These are phyloP conservation scores for Podiceps cristatus DNA, from an alignment of 2,113 vertebrate species.

Conservation along the genomic window DNA sequence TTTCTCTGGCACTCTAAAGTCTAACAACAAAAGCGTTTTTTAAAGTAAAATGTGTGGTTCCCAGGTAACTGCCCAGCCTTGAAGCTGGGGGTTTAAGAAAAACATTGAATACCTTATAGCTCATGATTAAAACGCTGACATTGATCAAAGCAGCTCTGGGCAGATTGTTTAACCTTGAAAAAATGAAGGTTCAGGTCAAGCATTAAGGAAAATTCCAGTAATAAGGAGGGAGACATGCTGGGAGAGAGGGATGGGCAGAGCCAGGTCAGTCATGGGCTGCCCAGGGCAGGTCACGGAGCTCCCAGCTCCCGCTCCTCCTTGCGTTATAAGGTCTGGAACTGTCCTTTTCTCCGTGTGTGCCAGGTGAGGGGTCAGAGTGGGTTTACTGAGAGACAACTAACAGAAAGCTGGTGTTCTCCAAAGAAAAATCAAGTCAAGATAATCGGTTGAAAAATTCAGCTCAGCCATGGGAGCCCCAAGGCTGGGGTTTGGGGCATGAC, in stretches of 20 bases:
- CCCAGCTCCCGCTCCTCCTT: neutral
- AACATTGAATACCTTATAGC: neutral
- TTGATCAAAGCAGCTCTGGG: neutral
- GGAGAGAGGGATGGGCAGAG: neutral
- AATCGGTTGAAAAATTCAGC: neutral
- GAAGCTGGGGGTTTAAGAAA: neutral
- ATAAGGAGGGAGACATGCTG: neutral
- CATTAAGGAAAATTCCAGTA: neutral
- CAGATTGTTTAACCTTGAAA: neutral
- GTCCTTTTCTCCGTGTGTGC: neutral
- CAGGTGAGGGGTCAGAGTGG: neutral
- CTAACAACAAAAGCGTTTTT: neutral
- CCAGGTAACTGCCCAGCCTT: neutral
- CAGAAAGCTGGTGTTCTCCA: neutral
- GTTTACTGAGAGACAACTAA: neutral
- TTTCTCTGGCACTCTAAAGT: neutral
- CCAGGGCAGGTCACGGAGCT: neutral
- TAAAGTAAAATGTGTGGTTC: neutral
- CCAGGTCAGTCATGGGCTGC: neutral
- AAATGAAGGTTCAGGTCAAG: neutral
- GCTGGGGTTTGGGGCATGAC: neutral
- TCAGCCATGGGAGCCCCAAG: neutral
- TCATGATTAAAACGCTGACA: neutral
- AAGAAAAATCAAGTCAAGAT: neutral
- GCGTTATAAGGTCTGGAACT: accelerated